These are phyloP conservation scores for Copidosoma floridanum DNA, from an alignment of 1,140 invertebrate species.

Conservation along the genomic window DNA sequence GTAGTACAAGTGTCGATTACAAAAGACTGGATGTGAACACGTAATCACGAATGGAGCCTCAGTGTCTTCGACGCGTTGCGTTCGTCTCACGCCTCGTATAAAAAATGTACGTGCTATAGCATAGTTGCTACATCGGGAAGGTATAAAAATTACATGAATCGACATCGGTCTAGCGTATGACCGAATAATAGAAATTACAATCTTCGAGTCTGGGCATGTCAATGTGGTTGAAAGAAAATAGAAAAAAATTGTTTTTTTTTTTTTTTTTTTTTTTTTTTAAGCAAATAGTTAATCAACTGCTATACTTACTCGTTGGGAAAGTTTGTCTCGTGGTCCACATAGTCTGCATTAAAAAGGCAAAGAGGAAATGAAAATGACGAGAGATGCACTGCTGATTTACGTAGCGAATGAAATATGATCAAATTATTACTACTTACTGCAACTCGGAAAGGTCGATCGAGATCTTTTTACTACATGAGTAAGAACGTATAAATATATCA, in stretches of 20 bases:
- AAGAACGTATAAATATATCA: too few relatives aligned
- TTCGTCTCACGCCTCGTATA: not conserved
- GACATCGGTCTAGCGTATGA: not conserved
- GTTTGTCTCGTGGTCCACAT: constrained; percentile 4
- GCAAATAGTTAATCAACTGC: not conserved
- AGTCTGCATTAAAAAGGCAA: constrained; percentile 2
- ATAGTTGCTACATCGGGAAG: too few relatives aligned
- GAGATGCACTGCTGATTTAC: not conserved
- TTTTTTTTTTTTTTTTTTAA: not conserved
- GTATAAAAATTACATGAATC: not conserved
- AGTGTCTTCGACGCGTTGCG: constrained; percentile 9
- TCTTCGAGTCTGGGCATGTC: constrained; percentile 15
- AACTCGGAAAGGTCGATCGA: too few relatives aligned
- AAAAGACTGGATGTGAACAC: too few relatives aligned
- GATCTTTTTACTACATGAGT: too few relatives aligned
- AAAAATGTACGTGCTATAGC: not conserved
- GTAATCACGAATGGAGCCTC: too few relatives aligned
- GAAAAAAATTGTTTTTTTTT: too few relatives aligned
- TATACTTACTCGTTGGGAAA: constrained; percentile 12
- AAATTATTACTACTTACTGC: too few relatives aligned
- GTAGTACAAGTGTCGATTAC: too few relatives aligned
- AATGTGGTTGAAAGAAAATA: constrained; percentile 12
- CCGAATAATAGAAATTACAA: constrained; percentile 7
- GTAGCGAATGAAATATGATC: not conserved
- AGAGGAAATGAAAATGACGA: not conserved